phyloP scores from a whole-genome alignment of 1,140 invertebrate species.

The Drosophila gunungcola region DNA sequence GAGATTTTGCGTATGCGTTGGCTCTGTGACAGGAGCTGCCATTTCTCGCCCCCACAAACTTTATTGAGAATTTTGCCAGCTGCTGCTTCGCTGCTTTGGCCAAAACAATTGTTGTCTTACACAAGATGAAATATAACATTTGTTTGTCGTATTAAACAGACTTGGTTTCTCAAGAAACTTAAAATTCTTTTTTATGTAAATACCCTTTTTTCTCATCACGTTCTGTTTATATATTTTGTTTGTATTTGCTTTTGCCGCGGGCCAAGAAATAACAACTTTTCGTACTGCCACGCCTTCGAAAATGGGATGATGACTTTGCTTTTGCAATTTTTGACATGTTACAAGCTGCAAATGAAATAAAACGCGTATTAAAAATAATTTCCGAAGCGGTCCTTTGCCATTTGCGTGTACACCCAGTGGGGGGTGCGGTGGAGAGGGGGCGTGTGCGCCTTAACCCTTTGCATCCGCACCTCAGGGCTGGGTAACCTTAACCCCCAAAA shows the following conservation, averaged over 20 bases:
- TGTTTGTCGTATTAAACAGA: neutral
- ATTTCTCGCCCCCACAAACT: neutral
- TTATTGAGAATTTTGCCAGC: conserved; percentile 4
- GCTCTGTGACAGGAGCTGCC: neutral
- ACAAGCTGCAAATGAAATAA: conserved; percentile 43
- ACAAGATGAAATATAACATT: neutral
- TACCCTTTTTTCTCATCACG: too few relatives aligned
- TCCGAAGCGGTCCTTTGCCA: conserved; percentile 23
- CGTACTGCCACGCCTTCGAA: conserved; percentile 32
- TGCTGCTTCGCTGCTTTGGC: conserved; percentile 3
- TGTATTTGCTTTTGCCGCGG: conserved; percentile 9
- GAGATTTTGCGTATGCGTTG: neutral
- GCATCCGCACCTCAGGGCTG: neutral
- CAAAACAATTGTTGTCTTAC: neutral
- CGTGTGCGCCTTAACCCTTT: conserved; percentile 25
- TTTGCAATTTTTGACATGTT: conserved; percentile 41
- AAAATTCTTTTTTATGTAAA: neutral
- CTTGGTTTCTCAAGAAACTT: neutral
- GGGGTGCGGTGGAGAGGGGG: neutral
- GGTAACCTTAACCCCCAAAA: conserved; percentile 23
- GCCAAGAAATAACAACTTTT: conserved; percentile 42
- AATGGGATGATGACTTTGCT: conserved; percentile 8
- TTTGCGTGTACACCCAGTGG: conserved; percentile 28
- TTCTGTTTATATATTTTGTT: conserved; percentile 6
- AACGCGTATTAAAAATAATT: conserved; percentile 43